phyloP scores from a whole-genome alignment of 2,888 invertebrate species.

The Drosophila borealis region DNA sequence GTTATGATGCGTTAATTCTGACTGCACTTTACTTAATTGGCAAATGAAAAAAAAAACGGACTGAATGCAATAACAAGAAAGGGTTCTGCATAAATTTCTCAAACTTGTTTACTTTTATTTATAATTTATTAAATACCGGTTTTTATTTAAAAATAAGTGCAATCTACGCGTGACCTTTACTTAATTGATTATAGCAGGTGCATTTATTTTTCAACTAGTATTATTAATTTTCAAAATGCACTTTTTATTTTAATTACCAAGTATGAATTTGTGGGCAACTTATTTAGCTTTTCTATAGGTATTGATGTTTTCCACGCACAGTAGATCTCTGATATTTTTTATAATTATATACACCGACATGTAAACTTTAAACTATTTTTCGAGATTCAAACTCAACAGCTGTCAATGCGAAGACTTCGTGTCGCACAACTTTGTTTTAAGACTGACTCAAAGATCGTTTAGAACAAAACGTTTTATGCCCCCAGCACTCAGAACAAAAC shows the following conservation, averaged over 20 bases:
- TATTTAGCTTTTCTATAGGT: conserved; percentile 12
- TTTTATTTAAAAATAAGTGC: neutral
- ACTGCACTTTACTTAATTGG: conserved; percentile 14
- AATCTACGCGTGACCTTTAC: neutral
- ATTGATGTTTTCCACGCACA: conserved; percentile 19
- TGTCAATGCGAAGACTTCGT: conserved; percentile 28
- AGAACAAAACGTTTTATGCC: conserved; percentile 57
- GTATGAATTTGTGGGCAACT: conserved; percentile 1
- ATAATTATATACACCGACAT: neutral
- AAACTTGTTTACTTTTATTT: neutral
- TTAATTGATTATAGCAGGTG: neutral
- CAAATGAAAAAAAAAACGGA: neutral
- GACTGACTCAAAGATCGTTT: conserved; percentile 61
- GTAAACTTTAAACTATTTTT: neutral
- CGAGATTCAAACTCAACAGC: conserved; percentile 18
- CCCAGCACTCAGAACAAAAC: conserved; percentile 31
- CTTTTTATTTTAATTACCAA: neutral
- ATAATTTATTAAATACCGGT: neutral
- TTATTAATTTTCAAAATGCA: neutral
- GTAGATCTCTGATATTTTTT: neutral
- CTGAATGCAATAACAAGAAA: neutral
- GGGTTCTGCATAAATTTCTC: neutral
- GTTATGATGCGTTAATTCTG: conserved; percentile 23
- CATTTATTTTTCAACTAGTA: neutral
- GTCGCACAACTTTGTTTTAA: conserved; percentile 43